Conservation (phyloP, 2,113 vertebrate genomes). For the Phainopepla nitens region DNA sequence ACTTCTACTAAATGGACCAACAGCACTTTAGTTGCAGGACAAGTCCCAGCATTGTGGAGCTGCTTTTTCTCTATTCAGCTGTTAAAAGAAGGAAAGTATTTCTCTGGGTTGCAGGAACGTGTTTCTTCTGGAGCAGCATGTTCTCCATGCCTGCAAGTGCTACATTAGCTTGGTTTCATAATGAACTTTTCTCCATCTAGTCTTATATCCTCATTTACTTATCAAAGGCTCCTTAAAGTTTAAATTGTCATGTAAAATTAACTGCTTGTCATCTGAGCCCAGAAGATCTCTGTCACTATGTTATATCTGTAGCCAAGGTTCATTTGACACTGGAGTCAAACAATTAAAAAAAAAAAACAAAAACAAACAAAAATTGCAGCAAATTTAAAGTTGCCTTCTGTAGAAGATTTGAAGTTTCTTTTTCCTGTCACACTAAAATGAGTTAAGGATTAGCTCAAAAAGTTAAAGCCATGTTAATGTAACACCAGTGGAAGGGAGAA, state of each 20-base stretch:
- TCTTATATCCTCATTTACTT: neutral
- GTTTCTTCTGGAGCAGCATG: neutral
- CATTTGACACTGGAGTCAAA: neutral
- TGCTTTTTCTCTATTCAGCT: conserved; percentile 39
- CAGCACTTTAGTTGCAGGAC: conserved; percentile 66
- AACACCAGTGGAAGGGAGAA: conserved; percentile 5
- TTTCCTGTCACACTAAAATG: conserved; percentile 11
- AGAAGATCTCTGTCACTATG: neutral
- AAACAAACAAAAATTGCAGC: neutral
- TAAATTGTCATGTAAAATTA: neutral
- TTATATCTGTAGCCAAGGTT: neutral
- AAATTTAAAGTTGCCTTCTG: neutral
- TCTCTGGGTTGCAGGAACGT: neutral
- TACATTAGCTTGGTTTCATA: neutral
- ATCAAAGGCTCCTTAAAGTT: neutral
- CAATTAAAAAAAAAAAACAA: neutral
- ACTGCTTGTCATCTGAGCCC: neutral
- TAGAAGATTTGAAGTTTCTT: conserved; percentile 1
- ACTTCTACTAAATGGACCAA: conserved; percentile 74
- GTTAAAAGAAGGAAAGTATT: conserved; percentile 9
- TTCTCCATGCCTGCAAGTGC: neutral
- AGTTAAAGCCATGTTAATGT: neutral
- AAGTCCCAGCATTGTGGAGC: neutral
- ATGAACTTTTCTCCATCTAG: neutral
- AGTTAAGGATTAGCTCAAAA: conserved; percentile 20